These are phyloP conservation scores for Limenitis arthemis DNA, from an alignment of 2,888 invertebrate species.

Conservation along the genomic window DNA sequence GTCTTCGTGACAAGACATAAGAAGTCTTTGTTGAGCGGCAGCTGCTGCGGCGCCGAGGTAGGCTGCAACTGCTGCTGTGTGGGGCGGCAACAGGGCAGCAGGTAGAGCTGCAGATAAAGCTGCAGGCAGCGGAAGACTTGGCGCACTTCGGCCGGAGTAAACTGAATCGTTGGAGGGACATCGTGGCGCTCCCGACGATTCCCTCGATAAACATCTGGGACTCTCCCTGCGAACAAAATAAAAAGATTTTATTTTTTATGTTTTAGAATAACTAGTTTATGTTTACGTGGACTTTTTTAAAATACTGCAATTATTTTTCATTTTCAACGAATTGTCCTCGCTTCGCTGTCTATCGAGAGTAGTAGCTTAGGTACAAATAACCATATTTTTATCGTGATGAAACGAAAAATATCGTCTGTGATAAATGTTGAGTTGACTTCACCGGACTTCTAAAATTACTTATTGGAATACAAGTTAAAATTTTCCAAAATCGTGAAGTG, in stretches of 20 bases:
- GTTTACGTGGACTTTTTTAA: too few relatives aligned
- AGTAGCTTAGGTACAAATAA: too few relatives aligned
- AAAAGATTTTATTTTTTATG: not conserved
- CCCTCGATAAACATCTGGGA: slow-evolving; percentile 87
- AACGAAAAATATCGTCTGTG: too few relatives aligned
- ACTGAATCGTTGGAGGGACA: slow-evolving; percentile 86
- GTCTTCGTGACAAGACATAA: slow-evolving; percentile 84
- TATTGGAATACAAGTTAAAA: too few relatives aligned
- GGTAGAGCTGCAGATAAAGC: slow-evolving; percentile 79
- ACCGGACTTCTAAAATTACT: too few relatives aligned
- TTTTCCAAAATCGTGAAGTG: too few relatives aligned
- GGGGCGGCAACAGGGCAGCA: slow-evolving; percentile 80
- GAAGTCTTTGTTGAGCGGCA: slow-evolving; percentile 82
- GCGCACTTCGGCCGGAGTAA: slow-evolving; percentile 76
- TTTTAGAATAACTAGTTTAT: not conserved
- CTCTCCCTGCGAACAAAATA: slow-evolving; percentile 80
- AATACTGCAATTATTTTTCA: too few relatives aligned
- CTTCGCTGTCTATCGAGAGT: too few relatives aligned
- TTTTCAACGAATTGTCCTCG: too few relatives aligned
- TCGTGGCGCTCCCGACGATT: slow-evolving; percentile 81
- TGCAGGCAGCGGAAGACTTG: slow-evolving; percentile 60
- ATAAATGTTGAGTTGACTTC: too few relatives aligned
- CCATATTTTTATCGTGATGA: too few relatives aligned
- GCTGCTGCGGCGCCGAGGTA: slow-evolving; percentile 83
- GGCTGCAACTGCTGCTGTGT: slow-evolving; percentile 87